Conservation (phyloP, 2,888 invertebrate species). For the Lamproptera curius region DNA sequence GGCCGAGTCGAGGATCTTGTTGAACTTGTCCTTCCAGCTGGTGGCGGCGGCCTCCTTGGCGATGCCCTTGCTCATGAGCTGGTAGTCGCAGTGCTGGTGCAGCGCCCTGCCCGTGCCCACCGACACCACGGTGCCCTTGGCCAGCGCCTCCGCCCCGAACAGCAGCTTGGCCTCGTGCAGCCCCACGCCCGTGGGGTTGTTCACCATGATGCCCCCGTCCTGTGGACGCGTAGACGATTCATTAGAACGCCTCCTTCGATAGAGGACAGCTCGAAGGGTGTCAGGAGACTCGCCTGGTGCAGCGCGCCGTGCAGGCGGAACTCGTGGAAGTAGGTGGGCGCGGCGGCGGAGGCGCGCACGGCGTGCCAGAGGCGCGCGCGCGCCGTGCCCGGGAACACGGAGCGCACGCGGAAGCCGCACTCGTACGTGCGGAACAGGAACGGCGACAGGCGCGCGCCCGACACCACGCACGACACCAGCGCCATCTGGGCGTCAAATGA, state of each 20-base stretch:
- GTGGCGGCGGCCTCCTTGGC: slow-evolving; percentile 45
- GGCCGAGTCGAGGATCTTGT: slow-evolving; percentile 89
- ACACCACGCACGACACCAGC: slow-evolving; percentile 88
- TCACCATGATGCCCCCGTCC: slow-evolving; percentile 91
- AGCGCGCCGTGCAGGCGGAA: slow-evolving; percentile 83
- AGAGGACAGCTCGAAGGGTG: too few relatives aligned
- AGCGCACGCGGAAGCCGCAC: slow-evolving; percentile 82
- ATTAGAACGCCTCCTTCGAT: too few relatives aligned
- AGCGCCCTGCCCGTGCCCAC: slow-evolving; percentile 86
- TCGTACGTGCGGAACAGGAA: slow-evolving; percentile 93
- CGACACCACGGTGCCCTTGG: slow-evolving; percentile 85
- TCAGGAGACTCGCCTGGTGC: slow-evolving; percentile 81
- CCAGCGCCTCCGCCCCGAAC: slow-evolving; percentile 86
- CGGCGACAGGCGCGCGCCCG: slow-evolving; percentile 83
- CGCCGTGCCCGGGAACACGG: slow-evolving; percentile 84
- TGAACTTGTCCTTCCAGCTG: slow-evolving; percentile 88
- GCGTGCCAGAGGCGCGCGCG: slow-evolving; percentile 89
- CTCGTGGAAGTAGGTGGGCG: slow-evolving; percentile 94
- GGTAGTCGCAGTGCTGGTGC: slow-evolving; percentile 50
- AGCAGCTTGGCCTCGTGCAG: slow-evolving; percentile 91
- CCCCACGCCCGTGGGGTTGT: slow-evolving; percentile 93
- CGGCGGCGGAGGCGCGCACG: slow-evolving; percentile 92
- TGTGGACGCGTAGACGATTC: too few relatives aligned
- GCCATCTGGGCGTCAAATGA: slow-evolving; percentile 74
- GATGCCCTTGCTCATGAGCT: slow-evolving; percentile 34